Conservation (phyloP, 23 tunicate genomes). For the Diplosoma virens region DNA sequence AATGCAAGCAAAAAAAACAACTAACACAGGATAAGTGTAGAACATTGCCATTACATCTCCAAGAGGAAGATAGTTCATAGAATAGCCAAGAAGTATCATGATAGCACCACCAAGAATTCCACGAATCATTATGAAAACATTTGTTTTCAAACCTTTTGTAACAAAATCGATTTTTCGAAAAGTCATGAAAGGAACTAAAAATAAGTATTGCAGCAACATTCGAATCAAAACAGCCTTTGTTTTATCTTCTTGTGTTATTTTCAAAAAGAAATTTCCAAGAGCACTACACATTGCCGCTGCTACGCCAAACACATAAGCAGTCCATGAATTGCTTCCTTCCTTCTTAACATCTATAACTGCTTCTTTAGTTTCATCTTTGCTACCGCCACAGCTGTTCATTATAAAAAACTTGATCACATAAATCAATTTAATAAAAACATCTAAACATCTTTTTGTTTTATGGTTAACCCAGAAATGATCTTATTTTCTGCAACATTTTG, state of each 20-base stretch:
- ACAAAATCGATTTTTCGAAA: not conserved
- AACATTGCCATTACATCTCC: constrained; percentile 12
- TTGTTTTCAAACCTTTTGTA: not conserved
- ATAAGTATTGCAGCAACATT: not conserved
- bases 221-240: not conserved
- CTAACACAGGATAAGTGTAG: constrained; percentile 8
- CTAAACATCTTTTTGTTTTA: too few species aligned
- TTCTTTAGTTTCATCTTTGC: too few species aligned
- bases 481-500: too few species aligned
- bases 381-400: too few species aligned
- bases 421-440: too few species aligned
- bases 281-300: not conserved
- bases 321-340: not conserved
- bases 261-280: not conserved
- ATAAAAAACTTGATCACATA: too few species aligned
- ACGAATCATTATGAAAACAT: not conserved
- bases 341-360: too few species aligned
- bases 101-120: not conserved
- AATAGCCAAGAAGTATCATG: not conserved
- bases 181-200: not conserved
- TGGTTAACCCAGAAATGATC: too few species aligned
- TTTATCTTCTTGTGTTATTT: not conserved
- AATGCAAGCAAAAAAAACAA: constrained; percentile 19
- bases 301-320: not conserved
- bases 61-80: constrained; percentile 4